phyloP scores from a whole-genome alignment of 2,797 vertebrate species.

The Diglossa cyanea region DNA sequence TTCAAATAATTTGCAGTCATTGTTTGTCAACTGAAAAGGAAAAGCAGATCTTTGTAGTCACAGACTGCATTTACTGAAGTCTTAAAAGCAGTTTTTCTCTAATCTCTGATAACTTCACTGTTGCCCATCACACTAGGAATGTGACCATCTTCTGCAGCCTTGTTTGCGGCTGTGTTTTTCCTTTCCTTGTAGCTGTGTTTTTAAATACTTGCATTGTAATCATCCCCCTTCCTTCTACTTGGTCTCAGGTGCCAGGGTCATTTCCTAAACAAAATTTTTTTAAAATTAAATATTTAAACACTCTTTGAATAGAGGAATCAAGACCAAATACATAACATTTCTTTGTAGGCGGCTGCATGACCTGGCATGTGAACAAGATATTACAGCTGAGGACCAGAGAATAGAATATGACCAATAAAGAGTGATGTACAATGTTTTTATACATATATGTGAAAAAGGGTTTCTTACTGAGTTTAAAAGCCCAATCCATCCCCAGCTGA shows the following conservation, averaged over 20 bases:
- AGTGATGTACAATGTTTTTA: neutral
- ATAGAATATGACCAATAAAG: neutral
- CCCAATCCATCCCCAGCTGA: rapidly evolving
- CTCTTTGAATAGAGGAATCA: neutral
- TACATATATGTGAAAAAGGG: neutral
- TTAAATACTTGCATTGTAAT: neutral
- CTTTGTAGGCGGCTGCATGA: neutral
- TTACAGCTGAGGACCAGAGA: neutral
- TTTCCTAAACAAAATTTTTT: neutral
- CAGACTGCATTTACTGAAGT: neutral
- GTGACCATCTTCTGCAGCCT: neutral
- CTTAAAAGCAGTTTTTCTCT: neutral
- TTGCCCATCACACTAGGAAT: neutral
- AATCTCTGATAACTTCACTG: neutral
- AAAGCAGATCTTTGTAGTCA: neutral
- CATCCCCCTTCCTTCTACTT: neutral
- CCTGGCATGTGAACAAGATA: neutral
- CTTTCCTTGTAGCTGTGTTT: neutral
- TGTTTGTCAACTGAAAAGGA: neutral
- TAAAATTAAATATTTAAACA: neutral
- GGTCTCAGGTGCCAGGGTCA: neutral
- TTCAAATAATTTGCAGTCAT: neutral
- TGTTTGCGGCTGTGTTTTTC: neutral
- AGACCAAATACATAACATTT: neutral
- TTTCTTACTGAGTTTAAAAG: neutral